Percentiles rank a stretch among this genome's conserved stretches.
Evolutionary conservation across 2,113 vertebrate genomes (phyloP).

Genomic region (Pagrus major): DNA sequence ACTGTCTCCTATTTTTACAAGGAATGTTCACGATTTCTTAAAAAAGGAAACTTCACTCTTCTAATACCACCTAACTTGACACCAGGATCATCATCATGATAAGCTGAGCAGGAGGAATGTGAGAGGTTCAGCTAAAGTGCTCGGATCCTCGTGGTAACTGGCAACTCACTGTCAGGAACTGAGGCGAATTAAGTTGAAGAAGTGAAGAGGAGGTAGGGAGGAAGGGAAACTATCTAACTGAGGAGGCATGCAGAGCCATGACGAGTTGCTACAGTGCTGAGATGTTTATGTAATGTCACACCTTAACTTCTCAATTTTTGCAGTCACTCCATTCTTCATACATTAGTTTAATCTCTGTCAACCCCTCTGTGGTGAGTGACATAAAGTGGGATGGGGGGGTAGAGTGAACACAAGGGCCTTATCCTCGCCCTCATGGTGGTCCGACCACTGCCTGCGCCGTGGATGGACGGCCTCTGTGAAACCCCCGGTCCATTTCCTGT

Average conservation of each 20-base stretch:
- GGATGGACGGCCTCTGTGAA: slow-evolving; percentile 63
- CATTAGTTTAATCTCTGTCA: slow-evolving; percentile 54
- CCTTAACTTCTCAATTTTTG: slow-evolving; percentile 27
- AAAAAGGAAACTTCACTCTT: slow-evolving; percentile 2
- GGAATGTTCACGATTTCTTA: background rate
- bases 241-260: slow-evolving; percentile 19
- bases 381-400: background rate
- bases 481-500: slow-evolving; percentile 84
- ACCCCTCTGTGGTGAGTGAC: slow-evolving; percentile 22
- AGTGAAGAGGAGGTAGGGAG: background rate
- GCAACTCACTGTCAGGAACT: slow-evolving; percentile 24
- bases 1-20: background rate
- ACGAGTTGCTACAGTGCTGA: slow-evolving; percentile 53
- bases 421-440: slow-evolving; percentile 42
- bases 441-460: slow-evolving; percentile 38
- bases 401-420: slow-evolving; percentile 66
- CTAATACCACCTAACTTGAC: slow-evolving; percentile 14
- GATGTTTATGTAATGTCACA: slow-evolving; percentile 73
- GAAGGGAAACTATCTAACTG: slow-evolving; percentile 22
- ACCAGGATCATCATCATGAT: slow-evolving; percentile 23
- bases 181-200: slow-evolving; percentile 7
- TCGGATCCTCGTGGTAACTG: slow-evolving; percentile 31
- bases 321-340: slow-evolving; percentile 23
- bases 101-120: slow-evolving; percentile 44
- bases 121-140: slow-evolving; percentile 10